These are phyloP conservation scores for Hemicentrotus pulcherrimus DNA, from an alignment of 35 echinoderm and acorn worm genomes.

Conservation along the genomic window DNA sequence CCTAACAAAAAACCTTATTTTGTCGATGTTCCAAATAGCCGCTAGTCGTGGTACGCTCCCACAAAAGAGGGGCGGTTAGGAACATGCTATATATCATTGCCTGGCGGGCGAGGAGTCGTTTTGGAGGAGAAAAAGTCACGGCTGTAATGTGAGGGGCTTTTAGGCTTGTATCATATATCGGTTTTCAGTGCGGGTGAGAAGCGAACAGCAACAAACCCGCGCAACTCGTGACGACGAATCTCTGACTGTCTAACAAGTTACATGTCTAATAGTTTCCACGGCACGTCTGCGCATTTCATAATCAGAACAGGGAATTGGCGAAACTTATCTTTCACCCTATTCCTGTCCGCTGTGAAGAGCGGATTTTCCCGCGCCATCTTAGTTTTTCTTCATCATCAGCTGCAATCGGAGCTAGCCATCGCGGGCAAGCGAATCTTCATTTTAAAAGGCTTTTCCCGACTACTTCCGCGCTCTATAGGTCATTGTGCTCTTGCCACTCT, in stretches of 20 bases:
- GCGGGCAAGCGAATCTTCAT: background rate
- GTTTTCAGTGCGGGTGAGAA: conserved; percentile 36
- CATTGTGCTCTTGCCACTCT: background rate
- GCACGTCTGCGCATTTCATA: conserved; percentile 45
- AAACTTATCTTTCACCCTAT: conserved; percentile 39
- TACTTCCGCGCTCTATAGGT: background rate
- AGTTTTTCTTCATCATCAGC: background rate
- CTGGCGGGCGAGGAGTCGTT: conserved; percentile 34
- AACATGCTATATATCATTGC: conserved; percentile 38
- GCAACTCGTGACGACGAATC: conserved; percentile 39
- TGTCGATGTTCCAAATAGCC: conserved; percentile 54
- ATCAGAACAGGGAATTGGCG: conserved; percentile 29
- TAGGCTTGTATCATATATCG: conserved; percentile 54
- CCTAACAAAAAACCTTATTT: conserved; percentile 32
- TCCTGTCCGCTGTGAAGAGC: background rate
- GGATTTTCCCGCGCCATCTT: background rate
- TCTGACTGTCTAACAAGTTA: conserved; percentile 45
- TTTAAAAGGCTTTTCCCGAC: background rate
- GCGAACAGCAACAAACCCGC: conserved; percentile 48
- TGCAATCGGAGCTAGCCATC: background rate
- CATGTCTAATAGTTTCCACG: conserved; percentile 48
- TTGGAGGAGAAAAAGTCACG: conserved; percentile 38
- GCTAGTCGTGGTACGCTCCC: background rate
- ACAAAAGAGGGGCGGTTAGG: conserved; percentile 16
- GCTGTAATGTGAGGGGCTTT: conserved; percentile 49